phyloP scores from a whole-genome alignment of 2,113 vertebrate genomes.

The Vulpes lagopus region DNA sequence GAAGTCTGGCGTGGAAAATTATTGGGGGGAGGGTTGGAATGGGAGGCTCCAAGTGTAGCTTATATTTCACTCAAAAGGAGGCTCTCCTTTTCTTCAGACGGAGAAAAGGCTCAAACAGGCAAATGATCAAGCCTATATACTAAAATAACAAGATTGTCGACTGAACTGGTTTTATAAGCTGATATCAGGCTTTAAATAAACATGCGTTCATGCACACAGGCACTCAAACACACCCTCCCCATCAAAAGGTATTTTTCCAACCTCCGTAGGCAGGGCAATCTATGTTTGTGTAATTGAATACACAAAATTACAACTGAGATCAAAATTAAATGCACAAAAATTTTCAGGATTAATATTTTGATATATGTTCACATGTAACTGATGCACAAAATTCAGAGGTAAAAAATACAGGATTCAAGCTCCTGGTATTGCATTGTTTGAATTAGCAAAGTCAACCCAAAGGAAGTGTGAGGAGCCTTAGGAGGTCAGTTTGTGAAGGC shows the following conservation, averaged over 20 bases:
- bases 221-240: background rate
- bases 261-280: background rate
- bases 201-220: accelerated
- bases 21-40: background rate
- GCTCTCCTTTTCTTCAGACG: background rate
- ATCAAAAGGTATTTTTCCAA: background rate
- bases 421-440: background rate
- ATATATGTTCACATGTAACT: background rate
- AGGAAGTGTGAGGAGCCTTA: background rate
- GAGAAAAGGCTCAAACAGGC: slow-evolving; percentile 10
- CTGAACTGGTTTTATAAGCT: background rate
- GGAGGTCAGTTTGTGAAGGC: background rate
- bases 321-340: slow-evolving; percentile 32
- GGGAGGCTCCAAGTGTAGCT: background rate
- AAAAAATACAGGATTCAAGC: background rate
- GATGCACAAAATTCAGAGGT: background rate
- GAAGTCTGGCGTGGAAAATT: background rate
- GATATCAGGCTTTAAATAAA: background rate
- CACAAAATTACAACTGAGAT: background rate
- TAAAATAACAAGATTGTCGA: background rate
- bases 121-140: background rate
- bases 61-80: background rate
- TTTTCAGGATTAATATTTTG: background rate
- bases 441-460: background rate
- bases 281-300: background rate